Conservation (phyloP, 1,140 invertebrate species). For the Bombus breviceps region DNA sequence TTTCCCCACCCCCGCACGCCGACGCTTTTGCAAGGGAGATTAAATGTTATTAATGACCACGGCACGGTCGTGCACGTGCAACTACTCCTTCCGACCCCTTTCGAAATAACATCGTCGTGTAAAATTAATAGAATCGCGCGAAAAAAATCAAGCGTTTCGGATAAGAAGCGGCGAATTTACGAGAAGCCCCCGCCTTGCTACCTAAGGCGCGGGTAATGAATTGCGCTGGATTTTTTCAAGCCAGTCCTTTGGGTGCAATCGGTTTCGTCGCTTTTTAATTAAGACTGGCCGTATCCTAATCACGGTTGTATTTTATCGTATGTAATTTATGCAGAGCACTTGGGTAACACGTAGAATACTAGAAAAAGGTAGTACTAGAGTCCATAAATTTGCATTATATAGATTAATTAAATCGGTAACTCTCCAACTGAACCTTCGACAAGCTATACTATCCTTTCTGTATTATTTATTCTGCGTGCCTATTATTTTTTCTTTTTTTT, state of each 20-base stretch:
- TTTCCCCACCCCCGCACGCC: background rate
- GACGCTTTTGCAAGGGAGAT: constrained; percentile 43
- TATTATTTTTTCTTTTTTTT: too few species aligned
- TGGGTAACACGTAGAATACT: background rate
- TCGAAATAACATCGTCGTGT: background rate
- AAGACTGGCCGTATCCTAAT: background rate
- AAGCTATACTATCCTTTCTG: too few species aligned
- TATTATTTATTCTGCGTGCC: too few species aligned
- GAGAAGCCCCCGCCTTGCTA: too few species aligned
- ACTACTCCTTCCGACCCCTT: background rate
- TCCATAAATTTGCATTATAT: background rate
- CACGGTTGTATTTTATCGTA: background rate
- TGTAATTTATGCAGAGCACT: background rate
- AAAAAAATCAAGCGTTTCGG: background rate
- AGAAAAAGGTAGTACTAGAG: background rate
- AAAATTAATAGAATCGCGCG: constrained; percentile 9
- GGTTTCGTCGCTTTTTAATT: constrained; percentile 3
- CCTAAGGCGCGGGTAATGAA: background rate
- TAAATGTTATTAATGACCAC: constrained; percentile 62
- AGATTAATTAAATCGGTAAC: too few species aligned
- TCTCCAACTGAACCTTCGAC: too few species aligned
- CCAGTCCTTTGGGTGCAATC: background rate
- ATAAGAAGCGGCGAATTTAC: constrained; percentile 8
- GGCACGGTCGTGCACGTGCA: constrained; percentile 11
- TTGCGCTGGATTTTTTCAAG: background rate